A percentile compares a stretch with the other conserved stretches of the same genome.
phyloP scores from a whole-genome alignment of 2,888 invertebrate genomes.

The Ctena decussata region DNA sequence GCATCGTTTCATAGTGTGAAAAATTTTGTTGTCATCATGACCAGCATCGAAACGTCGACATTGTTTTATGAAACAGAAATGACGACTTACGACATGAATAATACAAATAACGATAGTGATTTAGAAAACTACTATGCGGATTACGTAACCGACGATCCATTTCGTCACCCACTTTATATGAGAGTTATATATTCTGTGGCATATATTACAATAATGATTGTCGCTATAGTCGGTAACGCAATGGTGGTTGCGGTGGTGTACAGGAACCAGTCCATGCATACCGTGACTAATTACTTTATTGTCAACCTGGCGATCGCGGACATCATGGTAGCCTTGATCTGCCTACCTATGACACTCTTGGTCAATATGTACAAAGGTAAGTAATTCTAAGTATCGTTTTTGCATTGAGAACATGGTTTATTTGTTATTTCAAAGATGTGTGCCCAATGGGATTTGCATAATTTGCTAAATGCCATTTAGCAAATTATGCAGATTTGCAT shows the following conservation, averaged over 20 bases:
- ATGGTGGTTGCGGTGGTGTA: constrained; percentile 85
- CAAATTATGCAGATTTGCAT: no score
- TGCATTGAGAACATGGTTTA: no score
- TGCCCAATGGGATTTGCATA: no score
- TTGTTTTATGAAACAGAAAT: neutral
- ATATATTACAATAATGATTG: constrained; percentile 84
- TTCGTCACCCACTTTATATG: constrained; percentile 78
- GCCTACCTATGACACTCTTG: constrained; percentile 78
- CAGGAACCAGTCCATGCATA: constrained; percentile 85
- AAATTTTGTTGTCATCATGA: no score
- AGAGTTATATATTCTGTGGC: constrained; percentile 82
- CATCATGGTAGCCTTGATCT: constrained; percentile 79
- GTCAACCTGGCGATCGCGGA: constrained; percentile 82
- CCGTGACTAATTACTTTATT: constrained; percentile 85
- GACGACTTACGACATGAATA: neutral
- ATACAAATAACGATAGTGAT: neutral
- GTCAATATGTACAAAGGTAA: constrained; percentile 78
- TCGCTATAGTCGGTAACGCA: constrained; percentile 85
- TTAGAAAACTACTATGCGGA: neutral
- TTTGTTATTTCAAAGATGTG: no score
- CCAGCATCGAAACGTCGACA: no score
- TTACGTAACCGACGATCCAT: neutral
- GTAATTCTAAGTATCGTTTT: no score
- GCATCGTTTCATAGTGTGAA: no score
- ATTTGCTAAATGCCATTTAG: no score